These are phyloP conservation scores for Ridgeia piscesae DNA, from an alignment of 1,140 invertebrate genomes.

Conservation along the genomic window DNA sequence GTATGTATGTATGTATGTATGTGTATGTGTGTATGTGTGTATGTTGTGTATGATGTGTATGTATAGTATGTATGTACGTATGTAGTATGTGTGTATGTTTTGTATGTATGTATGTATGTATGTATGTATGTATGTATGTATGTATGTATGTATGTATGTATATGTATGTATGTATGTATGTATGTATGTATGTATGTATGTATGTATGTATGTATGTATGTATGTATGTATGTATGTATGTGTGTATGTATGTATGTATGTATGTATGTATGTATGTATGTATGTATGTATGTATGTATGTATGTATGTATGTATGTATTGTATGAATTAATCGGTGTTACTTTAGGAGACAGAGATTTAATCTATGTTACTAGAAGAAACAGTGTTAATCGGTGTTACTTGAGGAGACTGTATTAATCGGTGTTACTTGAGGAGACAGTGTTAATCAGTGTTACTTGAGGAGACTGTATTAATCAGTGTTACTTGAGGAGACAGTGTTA, in stretches of 20 bases:
- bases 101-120: slow-evolving; percentile 23
- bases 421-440: too few species aligned
- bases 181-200: too few species aligned
- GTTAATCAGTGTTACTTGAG: too few species aligned
- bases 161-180: not conserved
- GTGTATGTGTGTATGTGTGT: not conserved
- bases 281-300: slow-evolving; percentile 11
- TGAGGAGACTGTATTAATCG: too few species aligned
- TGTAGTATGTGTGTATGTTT: slow-evolving; percentile 22
- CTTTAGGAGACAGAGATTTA: too few species aligned
- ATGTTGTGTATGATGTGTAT: slow-evolving; percentile 18
- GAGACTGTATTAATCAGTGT: too few species aligned
- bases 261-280: not conserved
- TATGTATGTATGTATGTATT: slow-evolving; percentile 8
- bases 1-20: slow-evolving; percentile 12
- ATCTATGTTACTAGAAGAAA: too few species aligned
- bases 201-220: not conserved
- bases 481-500: too few species aligned
- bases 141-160: slow-evolving; percentile 18
- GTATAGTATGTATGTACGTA: slow-evolving; percentile 20
- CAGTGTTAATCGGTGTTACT: too few species aligned
- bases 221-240: slow-evolving; percentile 17
- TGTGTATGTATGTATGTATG: slow-evolving; percentile 19
- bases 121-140: slow-evolving; percentile 24
- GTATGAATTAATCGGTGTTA: too few species aligned